phyloP scores from a whole-genome alignment of 2,797 vertebrate species.

The Tympanoctomys barrerae region DNA sequence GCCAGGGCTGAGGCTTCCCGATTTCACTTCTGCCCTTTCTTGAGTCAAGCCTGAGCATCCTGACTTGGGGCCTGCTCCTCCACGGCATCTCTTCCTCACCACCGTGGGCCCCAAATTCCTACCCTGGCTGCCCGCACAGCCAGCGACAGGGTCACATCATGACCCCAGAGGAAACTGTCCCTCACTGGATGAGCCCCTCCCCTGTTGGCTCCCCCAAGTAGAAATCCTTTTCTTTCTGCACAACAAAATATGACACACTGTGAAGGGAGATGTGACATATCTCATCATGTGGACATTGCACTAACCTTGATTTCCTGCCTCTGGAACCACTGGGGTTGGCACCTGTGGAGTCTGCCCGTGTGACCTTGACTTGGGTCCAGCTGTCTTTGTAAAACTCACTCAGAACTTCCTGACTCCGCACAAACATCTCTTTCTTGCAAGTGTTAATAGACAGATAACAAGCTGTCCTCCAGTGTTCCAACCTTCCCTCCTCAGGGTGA shows the following conservation, averaged over 20 bases:
- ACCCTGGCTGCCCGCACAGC: accelerated
- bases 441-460: background rate
- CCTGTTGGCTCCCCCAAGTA: background rate
- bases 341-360: too few relatives aligned
- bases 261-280: accelerated
- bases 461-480: background rate
- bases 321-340: background rate
- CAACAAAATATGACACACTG: background rate
- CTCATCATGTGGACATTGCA: background rate
- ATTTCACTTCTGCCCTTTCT: background rate
- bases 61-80: accelerated
- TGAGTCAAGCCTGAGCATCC: background rate
- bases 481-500: background rate
- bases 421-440: background rate
- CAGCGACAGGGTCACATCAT: accelerated
- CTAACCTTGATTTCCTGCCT: background rate
- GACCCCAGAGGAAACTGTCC: accelerated
- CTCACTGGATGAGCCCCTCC: background rate
- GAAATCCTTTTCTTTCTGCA: background rate
- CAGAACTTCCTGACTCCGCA: background rate
- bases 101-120: accelerated
- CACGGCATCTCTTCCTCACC: background rate
- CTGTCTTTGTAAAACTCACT: background rate
- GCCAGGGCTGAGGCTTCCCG: accelerated
- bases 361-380: background rate